Evolutionary conservation across 2,113 vertebrate genomes (phyloP).

Genomic region (Pangasianodon hypophthalmus): DNA sequence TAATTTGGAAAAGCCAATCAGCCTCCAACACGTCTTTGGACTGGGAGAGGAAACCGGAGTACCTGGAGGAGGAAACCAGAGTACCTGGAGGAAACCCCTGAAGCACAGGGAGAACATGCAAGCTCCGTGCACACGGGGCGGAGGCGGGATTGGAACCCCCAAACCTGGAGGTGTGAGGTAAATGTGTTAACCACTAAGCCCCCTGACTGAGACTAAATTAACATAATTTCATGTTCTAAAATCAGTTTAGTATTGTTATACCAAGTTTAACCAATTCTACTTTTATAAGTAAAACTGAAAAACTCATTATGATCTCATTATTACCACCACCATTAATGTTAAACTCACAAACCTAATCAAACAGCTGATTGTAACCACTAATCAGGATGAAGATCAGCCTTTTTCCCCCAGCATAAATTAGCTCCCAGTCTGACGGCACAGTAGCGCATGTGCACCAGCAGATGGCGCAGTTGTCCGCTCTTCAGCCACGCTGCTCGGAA

Average conservation of each 20-base stretch:
- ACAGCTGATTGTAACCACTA: neutral
- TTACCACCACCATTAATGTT: neutral
- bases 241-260: neutral
- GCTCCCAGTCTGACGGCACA: neutral
- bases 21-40: no score
- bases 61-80: no score
- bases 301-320: neutral
- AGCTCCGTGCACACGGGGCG: no score
- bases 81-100: no score
- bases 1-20: no score
- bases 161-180: no score
- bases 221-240: neutral
- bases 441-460: conserved; percentile 52
- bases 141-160: no score
- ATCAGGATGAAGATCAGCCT: neutral
- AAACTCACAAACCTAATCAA: neutral
- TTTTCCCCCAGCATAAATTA: neutral
- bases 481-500: conserved; percentile 64
- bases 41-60: no score
- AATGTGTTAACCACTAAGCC: no score
- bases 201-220: neutral
- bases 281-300: neutral
- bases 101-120: no score
- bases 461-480: conserved; percentile 58
- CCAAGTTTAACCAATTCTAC: neutral